Base-by-base conservation (phyloP, 1,140 invertebrate species). In the Eurosta solidaginis region DNA sequence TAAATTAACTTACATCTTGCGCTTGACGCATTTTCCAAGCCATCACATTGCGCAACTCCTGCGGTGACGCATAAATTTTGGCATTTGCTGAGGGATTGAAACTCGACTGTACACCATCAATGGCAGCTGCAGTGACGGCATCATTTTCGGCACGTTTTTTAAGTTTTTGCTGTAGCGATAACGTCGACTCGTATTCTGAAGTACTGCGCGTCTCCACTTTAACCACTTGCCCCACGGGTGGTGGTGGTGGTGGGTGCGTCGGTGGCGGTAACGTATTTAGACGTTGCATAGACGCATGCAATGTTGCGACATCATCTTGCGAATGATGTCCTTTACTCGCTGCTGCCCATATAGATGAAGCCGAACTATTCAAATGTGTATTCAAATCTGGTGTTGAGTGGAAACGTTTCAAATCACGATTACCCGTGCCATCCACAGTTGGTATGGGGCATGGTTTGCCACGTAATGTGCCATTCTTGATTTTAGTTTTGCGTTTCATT, bases 31-130 rank as follows among this genome's bases (percentile, higher is more conserved):
- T 29, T 68, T 86, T 86, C 84, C 94, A 90, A 84, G 94, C 96
- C 3, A 93, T 95, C 20, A 96, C 93, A 29, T 92, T 92, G 82
- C 93, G 94, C 80, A 95, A 91, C 84, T 95, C 95, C 83, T 95
- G 93, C 9, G 96, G 95, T 45, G 94, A 94, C 7, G 95, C 96
- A 88, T 97, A 97, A 44, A 97, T 88, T 86, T 96, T 96, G 75
- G 95, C 95, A 89, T 91, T 93, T 80, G 94, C 93, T 47, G 92
- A 91, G 0, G 96, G 96, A 79, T 93, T 92, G 88, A 97, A 97
- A 81, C 94, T 95, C 10, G 95, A 96, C 89, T 95, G 93, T 42
- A 94, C 89, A 63, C 85, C 83, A 68, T 87, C 84, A 33, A 86
- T 83, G 42, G 86, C 81, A 3, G 83, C 87, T 75, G 82, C 81